Evolutionary conservation across 2,113 vertebrate genomes (phyloP).

Genomic region (human): DNA sequence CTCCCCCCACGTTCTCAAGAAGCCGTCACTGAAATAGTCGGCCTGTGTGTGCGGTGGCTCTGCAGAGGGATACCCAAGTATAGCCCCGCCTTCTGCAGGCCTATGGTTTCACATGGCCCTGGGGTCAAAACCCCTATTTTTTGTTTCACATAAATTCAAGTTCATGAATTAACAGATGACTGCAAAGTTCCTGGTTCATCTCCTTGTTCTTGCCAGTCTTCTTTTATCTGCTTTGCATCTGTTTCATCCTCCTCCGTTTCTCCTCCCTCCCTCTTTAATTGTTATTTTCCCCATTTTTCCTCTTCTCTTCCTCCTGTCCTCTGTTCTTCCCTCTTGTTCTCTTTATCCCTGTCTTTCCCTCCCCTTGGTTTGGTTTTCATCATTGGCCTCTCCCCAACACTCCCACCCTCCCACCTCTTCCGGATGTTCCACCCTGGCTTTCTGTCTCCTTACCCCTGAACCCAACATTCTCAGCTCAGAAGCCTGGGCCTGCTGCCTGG

Average conservation of each 20-base stretch:
- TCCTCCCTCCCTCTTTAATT: not conserved
- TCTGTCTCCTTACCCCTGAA: not conserved
- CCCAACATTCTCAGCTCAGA: not conserved
- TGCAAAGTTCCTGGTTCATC: accelerated
- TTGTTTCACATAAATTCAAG: too few relatives aligned
- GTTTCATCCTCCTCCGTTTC: not conserved
- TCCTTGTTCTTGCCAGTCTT: not conserved
- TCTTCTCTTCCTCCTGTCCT: not conserved
- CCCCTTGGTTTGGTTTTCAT: not conserved
- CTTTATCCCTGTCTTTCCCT: not conserved
- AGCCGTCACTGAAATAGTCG: accelerated
- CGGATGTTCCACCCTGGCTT: not conserved
- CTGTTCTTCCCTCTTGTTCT: not conserved
- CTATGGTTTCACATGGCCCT: not conserved
- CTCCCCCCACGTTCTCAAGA: not conserved
- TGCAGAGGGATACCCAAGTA: not conserved
- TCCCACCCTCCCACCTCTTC: not conserved
- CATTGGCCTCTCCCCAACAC: not conserved
- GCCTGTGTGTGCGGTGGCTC: not conserved
- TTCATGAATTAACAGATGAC: not conserved
- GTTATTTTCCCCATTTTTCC: not conserved
- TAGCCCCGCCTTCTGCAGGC: not conserved
- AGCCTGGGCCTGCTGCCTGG: not conserved
- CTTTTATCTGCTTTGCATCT: not conserved
- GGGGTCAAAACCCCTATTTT: not conserved